Base-by-base conservation (phyloP, 2,797 vertebrate species). In the Catamblyrhynchus diadema region DNA sequence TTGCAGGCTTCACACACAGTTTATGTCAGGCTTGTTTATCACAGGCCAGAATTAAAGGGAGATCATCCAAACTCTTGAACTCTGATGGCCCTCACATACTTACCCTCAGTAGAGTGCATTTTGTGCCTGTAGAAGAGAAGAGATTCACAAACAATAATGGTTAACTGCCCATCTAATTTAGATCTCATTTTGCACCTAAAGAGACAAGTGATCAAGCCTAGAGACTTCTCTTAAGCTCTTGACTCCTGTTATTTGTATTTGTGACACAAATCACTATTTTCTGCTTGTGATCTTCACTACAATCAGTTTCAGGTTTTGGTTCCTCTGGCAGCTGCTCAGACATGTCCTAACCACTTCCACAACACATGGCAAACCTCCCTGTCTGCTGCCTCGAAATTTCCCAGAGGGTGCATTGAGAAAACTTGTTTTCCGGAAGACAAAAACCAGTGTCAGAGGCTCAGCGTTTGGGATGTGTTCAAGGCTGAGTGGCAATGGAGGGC, bases 241-340 rank as follows among this genome's bases (percentile, higher is more conserved):
- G 35, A 33, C 65, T 83, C 53, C 24, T 62, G 33, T 62, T 56
- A 60, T 17, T 79, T 62, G 32, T 79, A 25, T 91, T 84, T 57
- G 72, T 53, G 88, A 44, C 39, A 53, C 12, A 64, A 15, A 25
- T 37, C 6, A 0, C 48, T 70, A 18, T 45, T 88, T 67, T 86
- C 62, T 86, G 23, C 62, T 73, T 61, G 35, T 57, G 14, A 56
- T 39, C 35, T 48, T 62, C 1, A 1, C 41, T 69, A 37, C 39
- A 81, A 54, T 41, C 14, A 28, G 15, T 47, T 47, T 79, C 59
- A 65, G 65, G 62, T 84, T 94, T 79, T 92, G 33, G 41, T 93
- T 95, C 92, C 62, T 81, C 92, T 79, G 84, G 62, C 67, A 79
- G 77, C 59, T 56, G 37, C 51, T 94, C 59, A 88, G 62, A 73